Conservation (phyloP, 2,113 vertebrate species). For the Calypte anna region DNA sequence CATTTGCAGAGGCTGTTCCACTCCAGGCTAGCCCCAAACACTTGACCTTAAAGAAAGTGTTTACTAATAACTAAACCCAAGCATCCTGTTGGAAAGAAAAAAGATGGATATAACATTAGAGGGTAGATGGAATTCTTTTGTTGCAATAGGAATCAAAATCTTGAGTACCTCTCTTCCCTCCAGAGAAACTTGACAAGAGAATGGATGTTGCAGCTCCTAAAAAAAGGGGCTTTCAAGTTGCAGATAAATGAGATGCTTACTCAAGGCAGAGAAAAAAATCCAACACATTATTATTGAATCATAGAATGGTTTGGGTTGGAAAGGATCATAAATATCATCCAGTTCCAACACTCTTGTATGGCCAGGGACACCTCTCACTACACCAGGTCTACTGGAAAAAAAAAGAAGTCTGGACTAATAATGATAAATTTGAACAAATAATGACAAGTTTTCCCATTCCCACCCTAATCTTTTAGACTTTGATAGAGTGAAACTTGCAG, state of each 20-base stretch:
- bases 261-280: not conserved
- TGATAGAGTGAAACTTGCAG: not conserved
- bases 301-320: too few species aligned
- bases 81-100: not conserved
- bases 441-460: constrained; percentile 19
- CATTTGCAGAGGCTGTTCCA: not conserved
- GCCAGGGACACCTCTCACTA: too few species aligned
- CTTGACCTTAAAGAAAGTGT: not conserved
- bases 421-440: not conserved
- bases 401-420: too few species aligned
- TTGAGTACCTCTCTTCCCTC: not conserved
- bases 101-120: not conserved
- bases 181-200: not conserved
- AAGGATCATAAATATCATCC: too few species aligned
- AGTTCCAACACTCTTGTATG: too few species aligned
- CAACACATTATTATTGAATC: not conserved
- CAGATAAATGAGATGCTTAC: not conserved
- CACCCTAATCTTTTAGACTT: not conserved
- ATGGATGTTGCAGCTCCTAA: not conserved
- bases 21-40: not conserved
- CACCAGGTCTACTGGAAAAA: too few species aligned
- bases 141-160: not conserved
- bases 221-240: not conserved
- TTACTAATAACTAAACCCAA: not conserved
- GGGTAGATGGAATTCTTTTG: not conserved